phyloP scores from a whole-genome alignment of 2,888 invertebrate species.

The Allolobophora icterica region DNA sequence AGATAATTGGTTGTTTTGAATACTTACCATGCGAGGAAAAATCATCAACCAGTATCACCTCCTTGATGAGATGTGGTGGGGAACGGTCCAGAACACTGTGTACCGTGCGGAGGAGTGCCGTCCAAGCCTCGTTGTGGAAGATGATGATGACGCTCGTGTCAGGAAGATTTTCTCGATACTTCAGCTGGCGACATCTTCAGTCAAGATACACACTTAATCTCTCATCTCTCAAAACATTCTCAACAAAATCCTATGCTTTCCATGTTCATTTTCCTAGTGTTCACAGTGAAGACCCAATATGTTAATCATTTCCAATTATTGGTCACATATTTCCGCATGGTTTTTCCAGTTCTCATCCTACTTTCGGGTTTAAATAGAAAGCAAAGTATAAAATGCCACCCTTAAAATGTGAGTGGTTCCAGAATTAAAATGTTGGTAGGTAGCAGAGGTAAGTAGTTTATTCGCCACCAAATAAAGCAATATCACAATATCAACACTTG shows the following conservation, averaged over 20 bases:
- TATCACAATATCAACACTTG: too few relatives aligned
- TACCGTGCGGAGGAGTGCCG: slow-evolving; percentile 89
- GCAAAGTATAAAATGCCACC: too few relatives aligned
- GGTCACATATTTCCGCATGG: neutral
- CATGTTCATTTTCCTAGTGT: neutral
- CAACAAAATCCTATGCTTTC: neutral
- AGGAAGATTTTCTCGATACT: slow-evolving; percentile 59
- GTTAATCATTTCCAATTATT: neutral
- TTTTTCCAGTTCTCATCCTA: too few relatives aligned
- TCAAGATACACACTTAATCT: neutral
- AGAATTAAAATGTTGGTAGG: too few relatives aligned
- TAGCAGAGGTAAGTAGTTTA: too few relatives aligned
- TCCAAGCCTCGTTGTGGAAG: slow-evolving; percentile 97
- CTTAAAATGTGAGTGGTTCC: too few relatives aligned
- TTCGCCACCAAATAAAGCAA: too few relatives aligned
- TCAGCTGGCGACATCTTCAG: slow-evolving; percentile 57
- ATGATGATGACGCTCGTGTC: slow-evolving; percentile 65
- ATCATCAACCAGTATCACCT: slow-evolving; percentile 94
- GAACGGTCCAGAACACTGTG: slow-evolving; percentile 94
- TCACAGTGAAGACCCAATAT: neutral
- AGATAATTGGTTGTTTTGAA: too few relatives aligned
- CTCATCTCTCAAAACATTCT: neutral
- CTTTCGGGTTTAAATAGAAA: too few relatives aligned
- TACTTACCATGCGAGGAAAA: slow-evolving; percentile 69
- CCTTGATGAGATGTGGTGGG: slow-evolving; percentile 85